Conservation (phyloP, 2,797 vertebrate species). For the Pseudochirops corinnae region DNA sequence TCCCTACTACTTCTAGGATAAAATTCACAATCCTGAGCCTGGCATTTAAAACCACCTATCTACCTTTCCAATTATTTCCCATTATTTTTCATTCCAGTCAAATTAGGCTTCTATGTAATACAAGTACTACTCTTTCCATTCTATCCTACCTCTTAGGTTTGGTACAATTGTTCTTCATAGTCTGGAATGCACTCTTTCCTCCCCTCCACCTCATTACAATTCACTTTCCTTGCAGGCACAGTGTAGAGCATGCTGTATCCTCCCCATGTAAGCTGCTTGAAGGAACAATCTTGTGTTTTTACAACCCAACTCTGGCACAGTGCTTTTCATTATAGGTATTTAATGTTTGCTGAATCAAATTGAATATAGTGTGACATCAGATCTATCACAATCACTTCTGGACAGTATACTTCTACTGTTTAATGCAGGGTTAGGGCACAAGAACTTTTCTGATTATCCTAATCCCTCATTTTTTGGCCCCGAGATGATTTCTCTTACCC, state of each 20-base stretch:
- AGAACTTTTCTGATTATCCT: not conserved
- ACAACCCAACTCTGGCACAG: not conserved
- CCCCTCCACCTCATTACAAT: not conserved
- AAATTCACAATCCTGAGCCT: not conserved
- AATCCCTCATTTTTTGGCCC: not conserved
- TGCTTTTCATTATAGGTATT: not conserved
- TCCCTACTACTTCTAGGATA: not conserved
- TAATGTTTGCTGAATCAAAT: not conserved
- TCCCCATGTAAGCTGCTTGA: not conserved
- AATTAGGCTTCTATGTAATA: not conserved
- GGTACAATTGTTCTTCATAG: not conserved
- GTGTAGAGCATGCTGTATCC: not conserved
- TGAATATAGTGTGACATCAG: not conserved
- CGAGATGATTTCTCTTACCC: not conserved
- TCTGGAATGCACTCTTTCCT: not conserved
- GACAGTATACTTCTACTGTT: not conserved
- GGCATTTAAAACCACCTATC: not conserved
- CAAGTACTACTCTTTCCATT: not conserved
- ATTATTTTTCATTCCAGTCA: not conserved
- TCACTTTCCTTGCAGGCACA: not conserved
- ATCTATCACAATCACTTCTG: not conserved
- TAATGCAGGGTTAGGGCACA: not conserved
- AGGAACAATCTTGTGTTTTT: not conserved
- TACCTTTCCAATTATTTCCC: not conserved
- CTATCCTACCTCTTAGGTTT: not conserved